These are phyloP conservation scores for Maniola jurtina DNA, from an alignment of 1,140 invertebrate genomes.

Conservation along the genomic window DNA sequence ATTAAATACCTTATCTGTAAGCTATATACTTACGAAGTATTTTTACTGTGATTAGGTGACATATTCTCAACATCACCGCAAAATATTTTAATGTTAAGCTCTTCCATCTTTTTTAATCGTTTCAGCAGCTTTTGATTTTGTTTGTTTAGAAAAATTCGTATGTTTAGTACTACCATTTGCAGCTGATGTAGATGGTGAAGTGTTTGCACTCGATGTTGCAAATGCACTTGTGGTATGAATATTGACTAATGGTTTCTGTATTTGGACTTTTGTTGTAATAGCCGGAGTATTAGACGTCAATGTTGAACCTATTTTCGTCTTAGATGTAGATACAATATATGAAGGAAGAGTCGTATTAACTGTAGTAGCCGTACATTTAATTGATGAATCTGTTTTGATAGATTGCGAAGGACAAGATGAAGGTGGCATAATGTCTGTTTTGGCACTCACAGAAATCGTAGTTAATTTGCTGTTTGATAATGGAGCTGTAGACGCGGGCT, in stretches of 20 bases:
- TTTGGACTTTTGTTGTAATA: constrained; percentile 15
- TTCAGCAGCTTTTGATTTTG: constrained; percentile 33
- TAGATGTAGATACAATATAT: constrained; percentile 41
- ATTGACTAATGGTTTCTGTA: constrained; percentile 10
- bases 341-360: constrained; percentile 28
- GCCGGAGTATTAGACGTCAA: constrained; percentile 22
- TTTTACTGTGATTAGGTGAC: neutral
- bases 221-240: constrained; percentile 17
- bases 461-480: constrained; percentile 3
- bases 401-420: neutral
- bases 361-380: constrained; percentile 12
- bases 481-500: constrained; percentile 12
- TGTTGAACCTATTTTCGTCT: constrained; percentile 38
- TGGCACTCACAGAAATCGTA: neutral
- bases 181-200: constrained; percentile 13
- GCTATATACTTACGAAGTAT: constrained; percentile 7
- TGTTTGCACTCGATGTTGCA: constrained; percentile 5
- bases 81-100: constrained; percentile 40
- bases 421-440: constrained; percentile 12
- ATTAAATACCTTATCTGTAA: constrained; percentile 12
- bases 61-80: neutral
- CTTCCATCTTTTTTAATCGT: constrained; percentile 42
- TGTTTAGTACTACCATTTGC: constrained; percentile 25
- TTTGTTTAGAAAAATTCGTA: constrained; percentile 23
- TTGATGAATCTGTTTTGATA: constrained; percentile 4